phyloP scores from a whole-genome alignment of 2,113 vertebrate genomes.

The Varanus komodoensis region DNA sequence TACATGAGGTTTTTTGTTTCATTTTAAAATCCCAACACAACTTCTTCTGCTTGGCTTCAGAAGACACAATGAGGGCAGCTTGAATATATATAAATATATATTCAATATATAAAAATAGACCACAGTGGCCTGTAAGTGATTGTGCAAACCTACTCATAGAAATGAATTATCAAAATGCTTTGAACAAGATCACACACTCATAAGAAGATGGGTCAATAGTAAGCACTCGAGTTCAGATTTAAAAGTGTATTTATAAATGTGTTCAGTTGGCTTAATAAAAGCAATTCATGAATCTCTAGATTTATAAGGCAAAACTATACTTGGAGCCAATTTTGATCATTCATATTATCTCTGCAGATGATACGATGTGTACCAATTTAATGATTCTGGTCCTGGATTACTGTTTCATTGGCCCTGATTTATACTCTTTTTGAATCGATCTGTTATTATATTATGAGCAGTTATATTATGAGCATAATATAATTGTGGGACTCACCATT shows the following conservation, averaged over 20 bases:
- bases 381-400: not conserved
- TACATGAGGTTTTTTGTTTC: no score
- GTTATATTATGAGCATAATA: no score
- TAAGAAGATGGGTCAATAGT: not conserved
- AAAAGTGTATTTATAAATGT: not conserved
- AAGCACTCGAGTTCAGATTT: not conserved
- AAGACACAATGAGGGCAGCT: no score
- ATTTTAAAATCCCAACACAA: no score
- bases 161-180: constrained; percentile 36
- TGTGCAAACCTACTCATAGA: constrained; percentile 7
- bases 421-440: not conserved
- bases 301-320: not conserved
- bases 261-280: not conserved
- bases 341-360: not conserved
- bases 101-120: no score
- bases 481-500: not conserved
- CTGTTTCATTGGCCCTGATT: not conserved
- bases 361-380: not conserved
- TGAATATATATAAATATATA: no score
- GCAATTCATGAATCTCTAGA: not conserved
- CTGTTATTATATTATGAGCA: not conserved
- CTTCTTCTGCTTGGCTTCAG: no score
- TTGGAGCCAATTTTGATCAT: not conserved
- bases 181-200: constrained; percentile 49
- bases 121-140: no score